These are phyloP conservation scores for Pocillopora verrucosa DNA, from an alignment of 64 coral and sea anemone species.

Conservation along the genomic window DNA sequence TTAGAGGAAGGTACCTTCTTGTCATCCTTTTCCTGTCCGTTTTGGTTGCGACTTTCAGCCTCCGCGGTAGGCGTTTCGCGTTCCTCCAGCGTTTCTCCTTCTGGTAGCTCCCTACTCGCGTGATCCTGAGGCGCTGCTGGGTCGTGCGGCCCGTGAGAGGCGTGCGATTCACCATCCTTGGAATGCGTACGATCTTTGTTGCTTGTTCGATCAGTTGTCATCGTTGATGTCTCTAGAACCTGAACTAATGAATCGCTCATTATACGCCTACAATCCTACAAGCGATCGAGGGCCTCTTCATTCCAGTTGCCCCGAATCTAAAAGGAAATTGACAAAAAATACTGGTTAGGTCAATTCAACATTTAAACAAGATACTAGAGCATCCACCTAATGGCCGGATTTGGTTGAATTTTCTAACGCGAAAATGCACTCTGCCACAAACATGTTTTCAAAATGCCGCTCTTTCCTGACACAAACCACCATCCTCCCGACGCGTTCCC, in stretches of 20 bases:
- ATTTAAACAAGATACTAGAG: no score
- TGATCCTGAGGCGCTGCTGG: constrained; percentile 17
- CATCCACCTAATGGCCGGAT: neutral
- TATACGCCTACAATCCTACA: constrained; percentile 44
- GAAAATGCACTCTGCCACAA: neutral
- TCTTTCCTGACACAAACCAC: neutral
- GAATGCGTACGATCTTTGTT: constrained; percentile 36
- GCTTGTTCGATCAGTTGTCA: constrained; percentile 49
- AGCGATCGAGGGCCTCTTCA: constrained; percentile 37
- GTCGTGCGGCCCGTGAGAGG: constrained; percentile 21
- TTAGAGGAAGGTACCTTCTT: constrained; percentile 35
- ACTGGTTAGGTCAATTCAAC: neutral
- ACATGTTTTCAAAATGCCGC: constrained; percentile 3
- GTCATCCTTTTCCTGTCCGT: constrained; percentile 47
- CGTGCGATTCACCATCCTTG: constrained; percentile 45
- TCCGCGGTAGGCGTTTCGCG: constrained; percentile 26
- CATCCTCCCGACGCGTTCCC: neutral
- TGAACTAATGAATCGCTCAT: constrained; percentile 53
- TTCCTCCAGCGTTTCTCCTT: constrained; percentile 25
- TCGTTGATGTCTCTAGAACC: constrained; percentile 29
- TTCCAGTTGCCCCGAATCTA: constrained; percentile 41
- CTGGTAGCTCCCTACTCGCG: constrained; percentile 18
- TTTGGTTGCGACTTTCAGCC: constrained; percentile 43
- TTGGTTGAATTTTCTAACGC: neutral
- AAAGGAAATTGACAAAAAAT: neutral